A percentile compares a stretch with the other conserved stretches of the same genome.
Evolutionary conservation across 2,888 invertebrate species (phyloP).

Genomic region (Brenthis ino): DNA sequence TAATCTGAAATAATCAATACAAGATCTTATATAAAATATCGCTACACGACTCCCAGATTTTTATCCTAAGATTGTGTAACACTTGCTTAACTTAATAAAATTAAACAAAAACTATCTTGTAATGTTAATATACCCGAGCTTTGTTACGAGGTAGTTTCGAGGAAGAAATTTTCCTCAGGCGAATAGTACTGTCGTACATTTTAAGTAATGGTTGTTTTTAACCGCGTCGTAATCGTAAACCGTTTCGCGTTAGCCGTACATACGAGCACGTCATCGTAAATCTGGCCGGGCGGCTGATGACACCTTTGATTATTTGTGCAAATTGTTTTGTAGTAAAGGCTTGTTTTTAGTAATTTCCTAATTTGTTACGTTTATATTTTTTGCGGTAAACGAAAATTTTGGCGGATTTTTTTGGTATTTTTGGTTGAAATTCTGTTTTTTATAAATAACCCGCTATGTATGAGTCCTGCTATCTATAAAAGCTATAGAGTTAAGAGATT

Average conservation of each 20-base stretch:
- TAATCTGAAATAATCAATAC: no score
- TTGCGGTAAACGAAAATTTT: no score
- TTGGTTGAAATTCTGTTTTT: no score
- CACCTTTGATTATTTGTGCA: conserved; percentile 27
- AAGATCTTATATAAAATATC: no score
- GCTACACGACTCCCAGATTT: no score
- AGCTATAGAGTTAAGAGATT: no score
- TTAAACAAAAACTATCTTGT: background rate
- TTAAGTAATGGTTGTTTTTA: conserved; percentile 41
- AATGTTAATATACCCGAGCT: conserved; percentile 1
- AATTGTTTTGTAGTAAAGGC: conserved; percentile 26
- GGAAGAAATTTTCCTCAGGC: conserved; percentile 25
- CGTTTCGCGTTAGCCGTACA: conserved; percentile 38
- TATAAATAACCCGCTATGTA: no score
- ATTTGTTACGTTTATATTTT: no score
- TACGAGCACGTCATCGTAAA: conserved; percentile 40
- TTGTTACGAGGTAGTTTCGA: conserved; percentile 16
- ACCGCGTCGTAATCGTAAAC: conserved; percentile 44
- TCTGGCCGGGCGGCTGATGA: conserved; percentile 31
- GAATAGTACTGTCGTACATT: conserved; percentile 32
- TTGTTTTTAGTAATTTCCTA: conserved; percentile 4
- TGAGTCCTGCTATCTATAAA: no score
- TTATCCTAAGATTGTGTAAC: background rate
- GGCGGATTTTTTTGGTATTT: no score
- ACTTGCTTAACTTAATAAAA: conserved; percentile 3